A percentile compares a stretch with the other conserved stretches of the same genome.
Conservation (phyloP, 1,140 invertebrate genomes). For the Metopolophium dirhodum region DNA sequence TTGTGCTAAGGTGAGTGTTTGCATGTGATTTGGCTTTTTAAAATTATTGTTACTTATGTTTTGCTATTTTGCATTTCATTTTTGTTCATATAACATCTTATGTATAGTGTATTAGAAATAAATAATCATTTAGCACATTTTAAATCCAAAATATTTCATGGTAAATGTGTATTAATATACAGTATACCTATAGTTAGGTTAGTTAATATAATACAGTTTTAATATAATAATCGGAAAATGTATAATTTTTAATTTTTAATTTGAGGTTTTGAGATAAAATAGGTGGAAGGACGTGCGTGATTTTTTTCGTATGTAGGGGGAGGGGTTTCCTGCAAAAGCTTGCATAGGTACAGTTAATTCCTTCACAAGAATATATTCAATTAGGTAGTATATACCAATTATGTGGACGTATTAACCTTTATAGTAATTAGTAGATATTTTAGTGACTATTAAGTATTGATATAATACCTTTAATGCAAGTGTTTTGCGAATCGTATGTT, state of each 20-base stretch:
- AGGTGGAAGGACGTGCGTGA: not conserved
- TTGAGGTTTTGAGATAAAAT: not conserved
- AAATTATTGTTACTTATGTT: not conserved
- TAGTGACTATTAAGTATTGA: not conserved
- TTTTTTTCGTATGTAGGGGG: not conserved
- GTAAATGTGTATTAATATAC: not conserved
- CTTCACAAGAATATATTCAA: not conserved
- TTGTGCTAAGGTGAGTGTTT: not conserved
- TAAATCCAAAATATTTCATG: not conserved
- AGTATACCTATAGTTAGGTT: too few species aligned
- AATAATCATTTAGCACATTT: not conserved
- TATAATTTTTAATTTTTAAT: not conserved
- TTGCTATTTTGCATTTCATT: not conserved
- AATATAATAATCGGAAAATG: too few species aligned
- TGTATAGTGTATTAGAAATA: not conserved
- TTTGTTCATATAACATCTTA: not conserved
- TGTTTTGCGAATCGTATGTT: not conserved
- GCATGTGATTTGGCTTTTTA: not conserved
- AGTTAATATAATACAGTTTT: too few species aligned
- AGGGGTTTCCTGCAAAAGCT: not conserved
- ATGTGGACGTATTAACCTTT: not conserved
- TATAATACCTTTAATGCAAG: not conserved
- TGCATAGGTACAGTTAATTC: not conserved
- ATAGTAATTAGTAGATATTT: not conserved
- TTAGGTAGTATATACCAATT: not conserved